Base-by-base conservation (phyloP, 2,888 invertebrate species). In the Actias luna region DNA sequence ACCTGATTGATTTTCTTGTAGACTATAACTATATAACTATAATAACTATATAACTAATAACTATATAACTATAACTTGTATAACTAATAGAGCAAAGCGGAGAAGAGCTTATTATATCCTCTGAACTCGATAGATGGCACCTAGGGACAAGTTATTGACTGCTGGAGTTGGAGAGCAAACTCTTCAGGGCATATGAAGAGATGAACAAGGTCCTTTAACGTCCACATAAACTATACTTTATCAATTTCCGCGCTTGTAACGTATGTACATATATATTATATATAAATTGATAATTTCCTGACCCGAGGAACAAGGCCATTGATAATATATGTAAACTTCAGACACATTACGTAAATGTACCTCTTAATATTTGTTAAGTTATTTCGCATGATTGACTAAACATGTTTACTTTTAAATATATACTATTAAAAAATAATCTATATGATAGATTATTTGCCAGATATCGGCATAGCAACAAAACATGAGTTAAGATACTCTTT, bases 301-400 rank as follows among this genome's bases (percentile, higher is more conserved):
- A 55, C 55, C 55, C 29, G 55, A 55, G 55, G 55, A 16, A 29
- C 55, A 55, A 55, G 55, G 55, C 27, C 55, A 29, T 14, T 29
- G 55, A 55, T 55, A 55, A 55, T 5, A 55, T 18, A 29, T 29
- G 55, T 29, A 55, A 55, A 55, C 55, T 55, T 29, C 55, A 55
- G 55, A 27, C 52, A 52, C 2, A 29, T 27, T 52, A 52, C 52
- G 29, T 55, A 29, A 52, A 52, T 4, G 14, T 42, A 29, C 2
- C 18, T 16, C 55, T 3, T 55, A 29, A 55, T 29, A 27, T 55
- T 29, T 55, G 55, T 55, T 29, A 29, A 29, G 55, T 29, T 29
- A 46, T 29, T 55, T 55, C 55, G 55, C 55, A 55, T 29, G 55
- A 55, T 55, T 29, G n/a, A 55, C 29, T 62, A 46, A 46, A 50